These are phyloP conservation scores for Notiomystis cincta DNA, from an alignment of 2,113 vertebrate species.

Conservation along the genomic window DNA sequence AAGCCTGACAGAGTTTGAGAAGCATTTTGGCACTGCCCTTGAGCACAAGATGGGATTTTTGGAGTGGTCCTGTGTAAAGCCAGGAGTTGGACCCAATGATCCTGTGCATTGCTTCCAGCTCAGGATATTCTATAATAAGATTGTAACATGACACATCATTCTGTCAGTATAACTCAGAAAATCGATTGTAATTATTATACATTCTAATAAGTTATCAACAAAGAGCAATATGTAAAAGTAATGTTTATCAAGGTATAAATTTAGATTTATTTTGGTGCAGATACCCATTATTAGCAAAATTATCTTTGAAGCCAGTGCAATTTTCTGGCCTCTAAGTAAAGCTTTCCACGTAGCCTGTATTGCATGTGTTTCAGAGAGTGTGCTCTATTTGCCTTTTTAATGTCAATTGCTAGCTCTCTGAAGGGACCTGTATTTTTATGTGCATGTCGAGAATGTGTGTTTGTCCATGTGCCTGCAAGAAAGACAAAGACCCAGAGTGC, in stretches of 20 bases:
- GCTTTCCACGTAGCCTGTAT: neutral
- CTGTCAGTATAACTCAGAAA: neutral
- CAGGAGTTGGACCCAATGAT: neutral
- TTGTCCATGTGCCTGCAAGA: neutral
- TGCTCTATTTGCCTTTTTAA: neutral
- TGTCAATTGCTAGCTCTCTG: neutral
- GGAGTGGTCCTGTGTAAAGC: neutral
- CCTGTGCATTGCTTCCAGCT: neutral
- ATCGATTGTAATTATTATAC: neutral
- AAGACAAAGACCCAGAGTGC: neutral
- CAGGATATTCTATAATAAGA: neutral
- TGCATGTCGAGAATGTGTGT: neutral
- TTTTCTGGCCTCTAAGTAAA: neutral
- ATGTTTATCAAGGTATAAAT: neutral
- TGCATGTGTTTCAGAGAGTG: neutral
- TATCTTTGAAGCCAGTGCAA: neutral
- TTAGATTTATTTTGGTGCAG: neutral
- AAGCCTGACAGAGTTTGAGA: neutral
- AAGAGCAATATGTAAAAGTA: fast-evolving
- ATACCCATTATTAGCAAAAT: neutral
- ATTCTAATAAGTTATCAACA: neutral
- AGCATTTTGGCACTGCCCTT: neutral
- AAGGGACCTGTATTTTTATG: neutral
- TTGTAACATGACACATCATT: neutral
- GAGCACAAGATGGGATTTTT: neutral